These are phyloP conservation scores for Agriopis aurantiaria DNA, from an alignment of 2,888 invertebrate genomes.

Conservation along the genomic window DNA sequence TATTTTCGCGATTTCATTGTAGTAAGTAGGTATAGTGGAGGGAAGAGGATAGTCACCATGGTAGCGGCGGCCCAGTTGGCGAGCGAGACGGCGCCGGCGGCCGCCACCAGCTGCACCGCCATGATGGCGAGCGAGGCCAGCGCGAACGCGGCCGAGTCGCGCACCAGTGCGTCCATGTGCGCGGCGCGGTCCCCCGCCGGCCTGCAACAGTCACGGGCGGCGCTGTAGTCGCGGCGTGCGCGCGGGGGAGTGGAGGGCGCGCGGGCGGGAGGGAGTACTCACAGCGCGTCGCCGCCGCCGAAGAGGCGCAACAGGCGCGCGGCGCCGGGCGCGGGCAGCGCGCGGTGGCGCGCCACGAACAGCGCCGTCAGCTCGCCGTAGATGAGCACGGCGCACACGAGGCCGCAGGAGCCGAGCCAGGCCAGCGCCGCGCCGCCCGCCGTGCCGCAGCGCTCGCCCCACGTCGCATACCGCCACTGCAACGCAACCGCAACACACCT, in stretches of 20 bases:
- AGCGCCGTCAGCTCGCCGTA: slow-evolving; percentile 88
- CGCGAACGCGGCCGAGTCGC: slow-evolving; percentile 84
- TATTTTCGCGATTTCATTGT: too few relatives aligned
- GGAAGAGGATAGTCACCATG: slow-evolving; percentile 61
- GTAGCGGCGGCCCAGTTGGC: slow-evolving; percentile 78
- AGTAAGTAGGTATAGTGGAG: too few relatives aligned
- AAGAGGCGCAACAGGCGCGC: slow-evolving; percentile 76
- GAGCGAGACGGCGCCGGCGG: slow-evolving; percentile 82
- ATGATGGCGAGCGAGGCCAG: slow-evolving; percentile 81
- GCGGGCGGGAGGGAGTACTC: slow-evolving; percentile 55
- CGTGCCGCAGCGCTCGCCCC: slow-evolving; percentile 62
- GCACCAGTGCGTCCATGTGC: slow-evolving; percentile 84
- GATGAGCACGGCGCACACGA: slow-evolving; percentile 85
- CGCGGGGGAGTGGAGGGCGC: not conserved
- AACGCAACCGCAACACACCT: not conserved
- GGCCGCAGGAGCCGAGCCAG: slow-evolving; percentile 66
- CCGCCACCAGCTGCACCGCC: slow-evolving; percentile 78
- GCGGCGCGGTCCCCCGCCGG: slow-evolving; percentile 69
- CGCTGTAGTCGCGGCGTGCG: not conserved
- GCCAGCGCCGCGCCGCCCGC: slow-evolving; percentile 57
- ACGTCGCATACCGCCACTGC: slow-evolving; percentile 79
- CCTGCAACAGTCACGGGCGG: slow-evolving; percentile 53
- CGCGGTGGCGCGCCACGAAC: slow-evolving; percentile 83
- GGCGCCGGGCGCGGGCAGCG: slow-evolving; percentile 66
- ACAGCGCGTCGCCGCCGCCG: slow-evolving; percentile 84